Evolutionary conservation across 1,140 invertebrate species (phyloP), one percentile per base, ranked within the genome.

Genomic region (Pseudomyrmex sp.): DNA sequence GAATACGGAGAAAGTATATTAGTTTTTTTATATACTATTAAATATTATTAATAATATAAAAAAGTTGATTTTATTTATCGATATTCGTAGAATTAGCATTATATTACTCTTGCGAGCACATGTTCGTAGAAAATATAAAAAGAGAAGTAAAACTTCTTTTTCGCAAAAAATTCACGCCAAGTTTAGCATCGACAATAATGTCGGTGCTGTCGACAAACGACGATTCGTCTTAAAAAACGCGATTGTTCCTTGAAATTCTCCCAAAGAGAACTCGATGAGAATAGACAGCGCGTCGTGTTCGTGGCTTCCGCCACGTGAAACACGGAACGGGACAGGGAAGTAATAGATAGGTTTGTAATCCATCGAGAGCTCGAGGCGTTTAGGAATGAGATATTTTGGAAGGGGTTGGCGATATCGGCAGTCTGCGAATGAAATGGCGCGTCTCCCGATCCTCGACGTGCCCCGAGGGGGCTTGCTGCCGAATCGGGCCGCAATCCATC

Each of bases 291-390:
- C 85, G 89, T 91, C 91, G 88, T 90, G 88, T 90, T 90, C 82
- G 88, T 87, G 84, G 87, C 87, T 91, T 69, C 76, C 56, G n/a
- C 85, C 88, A 89, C 75, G 82, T 65, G 56, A 65, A 68, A 82
- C 58, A 72, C 46, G 56, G 79, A 66, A 69, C 66, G 82, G 92
- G 92, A 93, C 92, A 93, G 92, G 91, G 88, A 92, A 93, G 93
- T 94, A 94, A 94, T 93, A 94, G 93, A 94, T 94, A 94, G 94
- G 93, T 94, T 94, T 94, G 93, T 94, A 94, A 94, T 94, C 93
- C 93, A 93, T 93, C 91, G 90, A 90, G 88, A 89, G 93, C 94
- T 94, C 90, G 56, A 87, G 94, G 93, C 94, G 91, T 91, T 94
- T 91, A 89, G 91, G 91, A 94, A 94, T 94, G 93, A 94, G 93